Conservation (phyloP, 1,140 invertebrate species). For the Drosophila obscura region DNA sequence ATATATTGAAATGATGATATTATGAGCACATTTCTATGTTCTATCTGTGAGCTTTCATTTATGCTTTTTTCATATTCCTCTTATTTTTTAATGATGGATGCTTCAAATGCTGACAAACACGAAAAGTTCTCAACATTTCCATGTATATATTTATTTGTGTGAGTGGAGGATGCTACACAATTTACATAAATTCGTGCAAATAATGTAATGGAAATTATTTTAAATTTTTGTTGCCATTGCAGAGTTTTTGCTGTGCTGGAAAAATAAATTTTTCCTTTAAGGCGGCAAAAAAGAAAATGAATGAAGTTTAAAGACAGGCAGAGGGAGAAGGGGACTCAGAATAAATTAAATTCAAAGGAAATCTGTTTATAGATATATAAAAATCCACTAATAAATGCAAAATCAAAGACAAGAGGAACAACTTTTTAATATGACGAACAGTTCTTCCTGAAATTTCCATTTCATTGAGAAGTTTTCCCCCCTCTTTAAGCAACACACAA, state of each 20-base stretch:
- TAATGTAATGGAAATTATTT: slow-evolving; percentile 65
- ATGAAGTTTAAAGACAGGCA: background rate
- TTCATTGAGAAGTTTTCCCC: background rate
- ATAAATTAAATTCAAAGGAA: slow-evolving; percentile 14
- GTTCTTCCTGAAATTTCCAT: no score
- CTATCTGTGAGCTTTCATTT: slow-evolving; percentile 11
- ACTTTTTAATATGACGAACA: slow-evolving; percentile 5
- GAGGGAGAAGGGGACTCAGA: background rate
- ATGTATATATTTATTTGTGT: slow-evolving; percentile 1
- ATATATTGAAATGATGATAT: slow-evolving; percentile 43
- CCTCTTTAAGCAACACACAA: background rate
- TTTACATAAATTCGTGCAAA: slow-evolving; percentile 65
- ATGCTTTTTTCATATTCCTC: slow-evolving; percentile 33
- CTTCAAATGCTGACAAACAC: slow-evolving; percentile 22
- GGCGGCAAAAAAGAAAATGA: slow-evolving; percentile 10
- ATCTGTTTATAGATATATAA: background rate
- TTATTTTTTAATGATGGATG: slow-evolving; percentile 68
- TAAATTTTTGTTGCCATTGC: slow-evolving; percentile 38
- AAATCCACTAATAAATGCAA: slow-evolving; percentile 1
- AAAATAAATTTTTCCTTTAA: slow-evolving; percentile 43
- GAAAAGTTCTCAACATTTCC: slow-evolving; percentile 41
- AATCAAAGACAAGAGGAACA: slow-evolving; percentile 4
- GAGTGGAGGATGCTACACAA: slow-evolving; percentile 18
- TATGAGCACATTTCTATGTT: slow-evolving; percentile 54
- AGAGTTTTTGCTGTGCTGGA: slow-evolving; percentile 1